Evolutionary conservation across 2,888 invertebrate species (phyloP).

Genomic region (Belgica antarctica): DNA sequence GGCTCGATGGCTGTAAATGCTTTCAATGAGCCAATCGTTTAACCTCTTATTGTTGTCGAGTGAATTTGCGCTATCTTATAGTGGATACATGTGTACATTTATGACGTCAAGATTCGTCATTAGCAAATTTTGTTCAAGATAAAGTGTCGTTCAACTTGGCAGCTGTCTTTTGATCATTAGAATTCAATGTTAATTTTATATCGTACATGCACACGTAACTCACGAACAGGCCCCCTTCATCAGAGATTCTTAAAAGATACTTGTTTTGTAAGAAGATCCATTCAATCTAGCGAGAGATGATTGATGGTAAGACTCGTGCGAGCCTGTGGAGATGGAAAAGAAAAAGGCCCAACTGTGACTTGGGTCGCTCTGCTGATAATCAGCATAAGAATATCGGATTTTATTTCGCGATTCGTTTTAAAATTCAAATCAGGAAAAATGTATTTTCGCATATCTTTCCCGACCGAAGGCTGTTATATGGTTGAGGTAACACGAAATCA

Average conservation of each 20-base stretch:
- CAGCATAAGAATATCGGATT: slow-evolving; percentile 7
- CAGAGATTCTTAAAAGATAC: too few species aligned
- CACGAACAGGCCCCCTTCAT: too few species aligned
- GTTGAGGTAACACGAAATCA: not conserved
- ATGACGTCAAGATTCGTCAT: too few species aligned
- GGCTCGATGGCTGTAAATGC: not conserved
- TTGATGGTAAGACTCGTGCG: slow-evolving; percentile 34
- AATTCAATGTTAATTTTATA: too few species aligned
- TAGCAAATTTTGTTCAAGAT: too few species aligned
- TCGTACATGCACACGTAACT: too few species aligned
- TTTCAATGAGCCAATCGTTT: slow-evolving; percentile 11
- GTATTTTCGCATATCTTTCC: not conserved
- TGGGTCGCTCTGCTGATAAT: not conserved
- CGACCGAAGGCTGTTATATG: not conserved
- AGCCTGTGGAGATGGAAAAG: not conserved
- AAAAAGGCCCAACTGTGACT: not conserved
- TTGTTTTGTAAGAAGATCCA: not conserved
- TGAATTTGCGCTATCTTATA: slow-evolving; percentile 15
- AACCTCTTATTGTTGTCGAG: slow-evolving; percentile 14
- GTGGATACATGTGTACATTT: too few species aligned
- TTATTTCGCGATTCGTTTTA: not conserved
- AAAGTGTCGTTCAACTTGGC: too few species aligned
- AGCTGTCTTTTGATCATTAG: too few species aligned
- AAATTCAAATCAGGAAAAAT: not conserved
- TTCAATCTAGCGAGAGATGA: slow-evolving; percentile 33